Evolutionary conservation across 2,113 vertebrate genomes (phyloP), one percentile per base, ranked within the genome.

Genomic region (Actenoides lindsayi): DNA sequence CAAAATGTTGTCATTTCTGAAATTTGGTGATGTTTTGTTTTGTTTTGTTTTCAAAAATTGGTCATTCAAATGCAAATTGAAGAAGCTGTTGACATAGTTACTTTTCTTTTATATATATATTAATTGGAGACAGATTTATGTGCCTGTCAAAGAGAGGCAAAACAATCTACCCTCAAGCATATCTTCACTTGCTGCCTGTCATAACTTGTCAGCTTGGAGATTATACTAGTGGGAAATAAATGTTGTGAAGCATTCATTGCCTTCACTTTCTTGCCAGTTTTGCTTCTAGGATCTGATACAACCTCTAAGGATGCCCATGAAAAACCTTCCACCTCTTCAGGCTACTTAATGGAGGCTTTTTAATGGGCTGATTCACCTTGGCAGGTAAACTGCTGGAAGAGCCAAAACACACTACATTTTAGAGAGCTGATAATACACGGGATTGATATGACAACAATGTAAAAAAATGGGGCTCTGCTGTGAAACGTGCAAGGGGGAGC

Each of bases 51-150:
- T 94, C 68, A 83, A 86, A 37, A 37, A 80, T 80, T 46, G 82
- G 67, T 51, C n/a, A 91, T 87, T 93, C 85, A 81, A 94, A 90
- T 59, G 35, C 51, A 90, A 91, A 93, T 9, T 37, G 56, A 83
- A 81, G 13, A 42, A 83, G 71, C 18, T 30, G 6, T 75, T 93
- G 68, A 76, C 6, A 6, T 48, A 85, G 56, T 96, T 92, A 77
- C 53, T 65, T 90, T 78, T 33, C 63, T 56, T 25, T 14, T 7
- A 8, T 71, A 27, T 19, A 15, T 30, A 19, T 10, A 11, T 71
- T 28, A 64, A 75, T 46, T 63, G 35, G 79, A 86, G 28, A 64
- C 17, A 83, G 25, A 81, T 74, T 83, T 6, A 65, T n/a, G 35
- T 41, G 54, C 25, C 30, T 54, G n/a, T 63, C 54, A 42, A 54